Evolutionary conservation across 1,140 invertebrate genomes (phyloP), one percentile per base, ranked within the genome.

Genomic region (Aethina tumida): DNA sequence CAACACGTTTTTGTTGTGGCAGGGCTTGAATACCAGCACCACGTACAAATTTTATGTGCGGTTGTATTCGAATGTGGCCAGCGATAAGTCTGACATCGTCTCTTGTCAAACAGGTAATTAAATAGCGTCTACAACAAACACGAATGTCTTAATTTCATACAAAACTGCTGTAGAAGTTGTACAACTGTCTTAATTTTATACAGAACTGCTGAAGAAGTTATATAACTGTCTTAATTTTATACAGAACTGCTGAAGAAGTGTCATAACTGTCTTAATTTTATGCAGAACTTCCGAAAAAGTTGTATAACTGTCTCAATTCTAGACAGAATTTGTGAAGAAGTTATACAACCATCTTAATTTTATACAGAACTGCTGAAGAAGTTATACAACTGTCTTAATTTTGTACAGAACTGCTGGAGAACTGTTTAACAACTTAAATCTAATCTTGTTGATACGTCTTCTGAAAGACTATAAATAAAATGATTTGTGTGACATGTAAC

Each of bases 1-100:
- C 58, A 64, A 20, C 68, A 75, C 59, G 64, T 68, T 29, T 67
- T 65, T 25, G 64, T 63, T 71, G 9, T 62, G 65, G 5, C 65
- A 70, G 38, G 65, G 68, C 40, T 63, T 79, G 26, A 65, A 68
- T 49, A 72, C 73, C 3, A 75, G 65, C 63, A 79, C 76, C 39
- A 79, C 77, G 61, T 81, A 81, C 50, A 72, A 73, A 12, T 75
- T 79, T 53, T 79, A 75, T 47, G 64, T 81, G 21, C 63, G 75
- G 38, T 67, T 73, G 14, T 81, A 67, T 50, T 67, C 66, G 43
- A 66, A 65, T 52, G 69, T 67, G 41, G 71, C 74, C 14, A 77
- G 76, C 47, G 73, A 77, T 49, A 70, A 70, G 38, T 79, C 75
- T 2, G 63, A 71, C 28, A 63, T 62, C 41, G 68, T 79, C 36